Conservation (phyloP, 2,113 vertebrate genomes). For the Platysternon megacephalum region DNA sequence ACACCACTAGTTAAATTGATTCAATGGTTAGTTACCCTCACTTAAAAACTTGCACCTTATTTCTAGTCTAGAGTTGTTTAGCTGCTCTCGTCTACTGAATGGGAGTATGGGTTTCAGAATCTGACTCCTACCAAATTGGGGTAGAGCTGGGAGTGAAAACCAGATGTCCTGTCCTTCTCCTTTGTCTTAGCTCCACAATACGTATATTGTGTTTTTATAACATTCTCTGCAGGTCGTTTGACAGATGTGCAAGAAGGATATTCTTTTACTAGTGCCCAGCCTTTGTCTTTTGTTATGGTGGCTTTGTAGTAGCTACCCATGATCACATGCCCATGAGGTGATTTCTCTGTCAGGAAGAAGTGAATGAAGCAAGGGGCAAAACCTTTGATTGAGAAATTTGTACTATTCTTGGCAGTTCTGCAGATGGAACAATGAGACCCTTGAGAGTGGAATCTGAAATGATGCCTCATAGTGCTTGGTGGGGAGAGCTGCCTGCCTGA, state of each 20-base stretch:
- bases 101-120: not conserved
- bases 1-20: not conserved
- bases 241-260: not conserved
- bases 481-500: not conserved
- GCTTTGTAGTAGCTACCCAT: not conserved
- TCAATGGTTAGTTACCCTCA: not conserved
- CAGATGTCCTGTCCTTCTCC: not conserved
- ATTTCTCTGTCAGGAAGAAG: not conserved
- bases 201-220: not conserved
- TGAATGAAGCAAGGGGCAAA: not conserved
- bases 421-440: conserved; percentile 33
- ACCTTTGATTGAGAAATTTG: not conserved
- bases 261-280: not conserved
- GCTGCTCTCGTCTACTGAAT: not conserved
- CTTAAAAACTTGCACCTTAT: not conserved
- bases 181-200: not conserved
- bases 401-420: not conserved
- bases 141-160: not conserved
- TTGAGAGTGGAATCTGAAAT: not conserved
- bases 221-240: not conserved
- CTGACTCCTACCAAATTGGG: not conserved
- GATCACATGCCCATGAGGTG: not conserved
- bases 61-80: not conserved
- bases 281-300: not conserved
- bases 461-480: conserved; percentile 68